Base-by-base conservation (phyloP, 2,113 vertebrate species). In the Passer domesticus region DNA sequence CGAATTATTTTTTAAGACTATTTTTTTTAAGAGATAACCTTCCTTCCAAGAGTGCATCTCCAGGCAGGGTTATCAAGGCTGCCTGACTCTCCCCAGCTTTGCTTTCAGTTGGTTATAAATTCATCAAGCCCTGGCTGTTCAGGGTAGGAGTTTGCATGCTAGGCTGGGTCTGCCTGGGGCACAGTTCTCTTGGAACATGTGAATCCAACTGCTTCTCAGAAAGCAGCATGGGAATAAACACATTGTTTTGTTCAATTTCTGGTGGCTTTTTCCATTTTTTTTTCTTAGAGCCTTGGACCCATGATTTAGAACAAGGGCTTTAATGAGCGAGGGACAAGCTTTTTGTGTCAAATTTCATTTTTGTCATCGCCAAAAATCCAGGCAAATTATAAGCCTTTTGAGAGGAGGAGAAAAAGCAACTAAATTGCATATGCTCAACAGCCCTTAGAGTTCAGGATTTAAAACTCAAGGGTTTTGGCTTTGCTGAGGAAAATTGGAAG, bases 151-250 rank as follows among this genome's bases (percentile, higher is more conserved):
- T 75, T 96, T n/a, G 73, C 90, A 93, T 93, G 94, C 92, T 88
- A 95, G 78, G 84, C 84, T 1, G 39, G 53, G 21, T n/a, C 87
- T 94, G 94, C 95, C 96, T 90, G 60, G 0, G 95, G 95, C 94
- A 90, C 83, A 81, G 73, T 81, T 97, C 85, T 75, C 94, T 90
- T 96, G 96, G 96, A 96, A 95, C 90, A 95, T 97, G 93, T 64
- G 85, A 96, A 83, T 87, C 76, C 92, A 95, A 87, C 76, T 83
- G 92, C 95, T 96, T 96, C 93, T 96, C 94, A 96, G 95, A 97
- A 96, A 92, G 92, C 88, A 93, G 88, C 94, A 95, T 94, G 90
- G 88, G 94, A 96, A 92, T 97, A 96, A 97, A 92, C 93, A 93
- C 95, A 96, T 95, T 94, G 90, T 96, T 96, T 96, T 90, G 88